Conservation (phyloP, 2,797 vertebrate species). For the Mallotus villosus region DNA sequence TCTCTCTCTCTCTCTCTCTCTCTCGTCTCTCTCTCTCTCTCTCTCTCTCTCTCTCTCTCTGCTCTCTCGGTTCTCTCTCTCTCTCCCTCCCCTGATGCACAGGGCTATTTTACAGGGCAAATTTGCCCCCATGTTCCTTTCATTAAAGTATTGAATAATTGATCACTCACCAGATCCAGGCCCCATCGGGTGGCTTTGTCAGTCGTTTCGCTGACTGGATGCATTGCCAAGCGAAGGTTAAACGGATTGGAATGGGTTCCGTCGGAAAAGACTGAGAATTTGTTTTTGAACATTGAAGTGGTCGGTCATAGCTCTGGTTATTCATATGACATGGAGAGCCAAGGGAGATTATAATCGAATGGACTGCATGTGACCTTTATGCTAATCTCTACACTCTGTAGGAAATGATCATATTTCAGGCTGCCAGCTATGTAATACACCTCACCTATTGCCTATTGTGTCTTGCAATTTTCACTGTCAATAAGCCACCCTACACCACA, state of each 20-base stretch:
- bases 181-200: constrained; percentile 10
- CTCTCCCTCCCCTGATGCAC: background rate
- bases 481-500: too few relatives aligned
- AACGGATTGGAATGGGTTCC: constrained; percentile 51
- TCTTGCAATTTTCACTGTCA: background rate
- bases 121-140: constrained; percentile 15
- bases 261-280: constrained; percentile 50
- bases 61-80: too few relatives aligned
- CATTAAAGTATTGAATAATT: constrained; percentile 29
- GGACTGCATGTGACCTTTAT: constrained; percentile 45
- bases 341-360: constrained; percentile 44
- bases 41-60: background rate
- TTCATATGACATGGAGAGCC: constrained; percentile 48
- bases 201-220: constrained; percentile 51
- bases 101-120: constrained; percentile 10
- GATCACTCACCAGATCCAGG: background rate
- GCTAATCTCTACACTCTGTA: constrained; percentile 38
- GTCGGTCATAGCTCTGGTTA: constrained; percentile 42
- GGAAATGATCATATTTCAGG: constrained; percentile 49
- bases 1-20: background rate
- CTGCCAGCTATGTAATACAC: constrained; percentile 4
- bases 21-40: constrained; percentile 8
- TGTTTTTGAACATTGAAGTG: constrained; percentile 40
- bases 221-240: constrained; percentile 45
- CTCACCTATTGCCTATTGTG: background rate